Percentiles rank a stretch among this genome's conserved stretches.
Conservation (phyloP, 2,113 vertebrate species). For the Gulo gulo region DNA sequence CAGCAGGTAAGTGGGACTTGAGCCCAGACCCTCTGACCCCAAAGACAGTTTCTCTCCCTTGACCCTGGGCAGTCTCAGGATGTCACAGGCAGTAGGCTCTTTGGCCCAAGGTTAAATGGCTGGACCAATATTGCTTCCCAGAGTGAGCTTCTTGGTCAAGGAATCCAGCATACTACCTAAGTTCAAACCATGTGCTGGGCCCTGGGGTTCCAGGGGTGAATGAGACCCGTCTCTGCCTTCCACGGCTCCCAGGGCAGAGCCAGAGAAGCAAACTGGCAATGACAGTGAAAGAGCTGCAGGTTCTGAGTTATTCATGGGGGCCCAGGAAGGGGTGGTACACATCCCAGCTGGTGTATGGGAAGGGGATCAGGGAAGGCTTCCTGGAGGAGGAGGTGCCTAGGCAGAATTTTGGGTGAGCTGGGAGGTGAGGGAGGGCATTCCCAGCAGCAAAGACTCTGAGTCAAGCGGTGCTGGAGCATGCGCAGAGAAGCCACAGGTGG, state of each 20-base stretch:
- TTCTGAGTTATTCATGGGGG: background rate
- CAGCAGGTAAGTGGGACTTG: background rate
- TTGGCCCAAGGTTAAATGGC: background rate
- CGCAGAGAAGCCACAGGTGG: fast-evolving
- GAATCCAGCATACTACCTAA: background rate
- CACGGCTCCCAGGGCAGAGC: background rate
- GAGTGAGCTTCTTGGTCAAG: background rate
- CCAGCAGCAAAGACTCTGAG: background rate
- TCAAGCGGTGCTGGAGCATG: background rate
- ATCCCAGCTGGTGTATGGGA: no score
- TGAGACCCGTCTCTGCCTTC: background rate
- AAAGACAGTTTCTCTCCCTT: background rate
- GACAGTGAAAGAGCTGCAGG: background rate
- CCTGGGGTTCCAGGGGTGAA: background rate
- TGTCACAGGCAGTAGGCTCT: background rate
- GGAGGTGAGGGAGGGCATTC: background rate
- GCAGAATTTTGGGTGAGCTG: background rate
- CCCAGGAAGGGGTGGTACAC: background rate
- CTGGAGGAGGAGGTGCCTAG: background rate
- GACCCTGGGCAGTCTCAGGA: background rate
- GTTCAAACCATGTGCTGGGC: background rate
- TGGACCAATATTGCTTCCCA: background rate
- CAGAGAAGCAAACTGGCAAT: background rate
- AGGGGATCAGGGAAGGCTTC: background rate
- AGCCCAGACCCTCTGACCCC: background rate